These are phyloP conservation scores for Crocuta crocuta DNA, from an alignment of 2,113 vertebrate genomes.

Conservation along the genomic window DNA sequence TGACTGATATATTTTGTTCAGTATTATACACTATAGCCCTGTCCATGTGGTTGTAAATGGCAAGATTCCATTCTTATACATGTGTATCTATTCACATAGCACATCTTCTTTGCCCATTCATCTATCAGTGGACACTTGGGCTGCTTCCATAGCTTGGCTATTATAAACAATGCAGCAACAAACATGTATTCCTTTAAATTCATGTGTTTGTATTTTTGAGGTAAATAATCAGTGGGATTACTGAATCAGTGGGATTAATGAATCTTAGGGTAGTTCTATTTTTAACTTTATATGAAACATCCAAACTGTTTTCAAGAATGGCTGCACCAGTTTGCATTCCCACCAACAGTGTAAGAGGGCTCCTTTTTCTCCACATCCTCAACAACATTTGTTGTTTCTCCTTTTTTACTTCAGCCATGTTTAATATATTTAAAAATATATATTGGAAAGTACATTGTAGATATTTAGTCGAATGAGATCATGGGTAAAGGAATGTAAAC, in stretches of 20 bases:
- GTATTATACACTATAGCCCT: background rate
- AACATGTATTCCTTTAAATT: background rate
- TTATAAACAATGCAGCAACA: background rate
- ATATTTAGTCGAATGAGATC: background rate
- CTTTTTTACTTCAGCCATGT: background rate
- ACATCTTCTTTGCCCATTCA: background rate
- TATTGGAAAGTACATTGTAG: background rate
- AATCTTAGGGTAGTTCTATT: background rate
- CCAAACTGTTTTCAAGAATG: background rate
- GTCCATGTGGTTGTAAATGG: background rate
- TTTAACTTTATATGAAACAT: background rate
- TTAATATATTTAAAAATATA: background rate
- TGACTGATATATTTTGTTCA: background rate
- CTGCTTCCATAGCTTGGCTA: background rate
- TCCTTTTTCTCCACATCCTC: background rate
- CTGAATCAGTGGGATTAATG: background rate
- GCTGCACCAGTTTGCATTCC: background rate
- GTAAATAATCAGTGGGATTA: background rate
- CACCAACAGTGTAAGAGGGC: background rate
- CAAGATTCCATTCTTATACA: background rate
- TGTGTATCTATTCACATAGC: background rate
- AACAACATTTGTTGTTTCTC: background rate
- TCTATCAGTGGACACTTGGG: background rate
- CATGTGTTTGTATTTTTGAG: background rate
- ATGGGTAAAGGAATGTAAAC: background rate